Evolutionary conservation across 2,113 vertebrate genomes (phyloP).

Genomic region (Cettia cetti): DNA sequence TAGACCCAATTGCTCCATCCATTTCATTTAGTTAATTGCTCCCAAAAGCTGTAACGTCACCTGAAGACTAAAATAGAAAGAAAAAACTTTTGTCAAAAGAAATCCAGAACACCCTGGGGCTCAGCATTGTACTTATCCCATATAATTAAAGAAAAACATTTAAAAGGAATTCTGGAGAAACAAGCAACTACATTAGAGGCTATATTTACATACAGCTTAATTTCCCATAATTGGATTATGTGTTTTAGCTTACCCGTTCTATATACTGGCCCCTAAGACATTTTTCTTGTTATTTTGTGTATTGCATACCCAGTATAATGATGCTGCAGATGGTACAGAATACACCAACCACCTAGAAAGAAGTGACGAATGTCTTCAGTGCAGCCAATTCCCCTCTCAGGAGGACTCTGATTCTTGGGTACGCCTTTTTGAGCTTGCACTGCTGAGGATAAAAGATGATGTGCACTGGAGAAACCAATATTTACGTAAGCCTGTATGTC

Average conservation of each 20-base stretch:
- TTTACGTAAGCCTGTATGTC: neutral
- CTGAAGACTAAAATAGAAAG: neutral
- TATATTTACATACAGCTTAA: neutral
- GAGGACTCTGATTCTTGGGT: neutral
- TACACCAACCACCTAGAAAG: neutral
- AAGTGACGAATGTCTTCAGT: neutral
- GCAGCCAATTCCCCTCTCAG: neutral
- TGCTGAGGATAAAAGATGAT: neutral
- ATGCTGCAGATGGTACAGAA: neutral
- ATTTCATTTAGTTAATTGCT: neutral
- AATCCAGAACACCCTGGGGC: neutral
- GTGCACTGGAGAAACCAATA: neutral
- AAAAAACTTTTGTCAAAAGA: neutral
- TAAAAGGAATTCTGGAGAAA: neutral
- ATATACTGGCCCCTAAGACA: neutral
- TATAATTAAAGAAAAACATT: neutral
- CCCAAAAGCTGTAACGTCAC: neutral
- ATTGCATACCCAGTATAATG: neutral
- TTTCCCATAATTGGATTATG: fast-evolving
- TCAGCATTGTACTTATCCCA: neutral
- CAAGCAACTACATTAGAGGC: neutral
- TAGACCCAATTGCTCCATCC: fast-evolving
- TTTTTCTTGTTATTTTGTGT: neutral
- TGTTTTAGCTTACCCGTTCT: neutral
- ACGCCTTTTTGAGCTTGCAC: neutral